These are phyloP conservation scores for Platalea minor DNA, from an alignment of 2,797 vertebrate species.

Conservation along the genomic window DNA sequence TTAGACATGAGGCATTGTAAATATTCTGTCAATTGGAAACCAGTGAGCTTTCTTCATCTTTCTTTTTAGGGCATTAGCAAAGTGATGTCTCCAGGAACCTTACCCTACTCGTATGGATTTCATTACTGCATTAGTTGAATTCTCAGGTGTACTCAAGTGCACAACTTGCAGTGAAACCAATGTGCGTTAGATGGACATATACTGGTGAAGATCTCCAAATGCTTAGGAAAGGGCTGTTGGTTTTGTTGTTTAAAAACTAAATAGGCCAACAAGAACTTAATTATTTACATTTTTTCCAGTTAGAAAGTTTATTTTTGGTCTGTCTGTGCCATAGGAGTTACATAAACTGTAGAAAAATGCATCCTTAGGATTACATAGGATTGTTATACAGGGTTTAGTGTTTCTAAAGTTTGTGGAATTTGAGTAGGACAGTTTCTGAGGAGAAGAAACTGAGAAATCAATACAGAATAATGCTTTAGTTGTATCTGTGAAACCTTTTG, in stretches of 20 bases:
- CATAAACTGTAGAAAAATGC: neutral
- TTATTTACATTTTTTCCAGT: neutral
- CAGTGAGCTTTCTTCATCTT: neutral
- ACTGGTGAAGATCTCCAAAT: neutral
- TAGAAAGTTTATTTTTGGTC: neutral
- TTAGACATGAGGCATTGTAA: neutral
- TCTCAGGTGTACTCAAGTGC: neutral
- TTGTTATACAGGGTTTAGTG: neutral
- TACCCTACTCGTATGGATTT: neutral
- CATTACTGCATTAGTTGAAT: neutral
- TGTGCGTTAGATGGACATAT: neutral
- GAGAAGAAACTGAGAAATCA: neutral
- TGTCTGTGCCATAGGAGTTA: neutral
- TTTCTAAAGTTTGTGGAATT: neutral
- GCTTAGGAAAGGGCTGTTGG: neutral
- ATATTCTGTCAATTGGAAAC: neutral
- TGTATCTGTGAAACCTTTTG: neutral
- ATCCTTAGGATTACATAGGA: neutral
- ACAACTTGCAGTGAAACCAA: neutral
- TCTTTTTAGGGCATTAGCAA: neutral
- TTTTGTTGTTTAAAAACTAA: neutral
- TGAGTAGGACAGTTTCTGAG: neutral
- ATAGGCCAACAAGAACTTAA: neutral
- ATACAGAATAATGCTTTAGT: neutral
- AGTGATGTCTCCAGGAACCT: neutral